Conservation (phyloP, 1,140 invertebrate species). For the Nasonia giraulti region DNA sequence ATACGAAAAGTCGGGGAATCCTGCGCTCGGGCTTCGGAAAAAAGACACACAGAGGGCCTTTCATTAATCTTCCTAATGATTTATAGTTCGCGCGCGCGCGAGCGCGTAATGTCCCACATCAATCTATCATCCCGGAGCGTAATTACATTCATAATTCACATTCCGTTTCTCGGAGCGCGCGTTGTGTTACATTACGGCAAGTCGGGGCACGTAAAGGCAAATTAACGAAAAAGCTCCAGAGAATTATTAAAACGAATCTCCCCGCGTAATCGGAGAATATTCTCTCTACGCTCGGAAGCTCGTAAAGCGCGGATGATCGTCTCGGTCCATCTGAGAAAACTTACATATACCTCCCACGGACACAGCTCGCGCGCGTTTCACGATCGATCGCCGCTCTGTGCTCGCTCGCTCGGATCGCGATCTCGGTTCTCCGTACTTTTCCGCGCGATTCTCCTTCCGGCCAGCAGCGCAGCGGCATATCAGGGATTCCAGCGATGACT, state of each 20-base stretch:
- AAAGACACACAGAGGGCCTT: neutral
- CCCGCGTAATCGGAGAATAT: neutral
- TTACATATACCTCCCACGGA: neutral
- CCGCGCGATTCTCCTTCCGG: conserved; percentile 21
- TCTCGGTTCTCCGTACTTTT: conserved; percentile 5
- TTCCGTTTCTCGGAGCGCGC: neutral
- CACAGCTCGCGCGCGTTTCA: neutral
- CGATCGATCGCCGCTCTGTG: neutral
- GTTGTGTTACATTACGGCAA: neutral
- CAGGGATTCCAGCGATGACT: conserved; percentile 41
- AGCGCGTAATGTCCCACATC: neutral
- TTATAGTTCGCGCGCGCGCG: neutral
- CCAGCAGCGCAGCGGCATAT: neutral
- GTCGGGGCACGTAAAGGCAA: neutral
- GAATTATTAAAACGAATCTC: neutral
- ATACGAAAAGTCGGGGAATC: too few relatives aligned
- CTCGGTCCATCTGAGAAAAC: too few relatives aligned
- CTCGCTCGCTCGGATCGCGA: neutral
- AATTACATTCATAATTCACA: conserved; percentile 31
- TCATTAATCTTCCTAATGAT: conserved; percentile 40
- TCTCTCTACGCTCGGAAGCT: too few relatives aligned
- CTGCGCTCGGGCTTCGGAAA: neutral
- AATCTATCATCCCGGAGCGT: conserved; percentile 27
- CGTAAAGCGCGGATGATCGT: neutral
- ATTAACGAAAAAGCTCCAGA: neutral